Evolutionary conservation across 2,888 invertebrate species (phyloP).

Genomic region (Lasioglossum figueresi): DNA sequence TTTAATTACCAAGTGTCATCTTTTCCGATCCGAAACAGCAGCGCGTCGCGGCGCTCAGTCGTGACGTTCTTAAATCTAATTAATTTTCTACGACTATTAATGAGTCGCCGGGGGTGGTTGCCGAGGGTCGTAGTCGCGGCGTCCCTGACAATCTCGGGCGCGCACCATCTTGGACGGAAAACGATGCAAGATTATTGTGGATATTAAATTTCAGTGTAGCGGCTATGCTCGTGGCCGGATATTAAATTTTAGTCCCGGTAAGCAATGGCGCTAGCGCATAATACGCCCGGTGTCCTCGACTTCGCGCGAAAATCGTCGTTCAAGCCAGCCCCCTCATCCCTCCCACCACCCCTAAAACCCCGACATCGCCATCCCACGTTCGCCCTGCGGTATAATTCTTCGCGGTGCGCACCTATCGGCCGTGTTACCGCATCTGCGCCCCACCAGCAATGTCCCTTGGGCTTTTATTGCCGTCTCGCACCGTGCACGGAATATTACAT

Average conservation of each 20-base stretch:
- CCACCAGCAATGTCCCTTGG: constrained; percentile 48
- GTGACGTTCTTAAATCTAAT: constrained; percentile 64
- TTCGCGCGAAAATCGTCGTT: constrained; percentile 49
- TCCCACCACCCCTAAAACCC: not conserved
- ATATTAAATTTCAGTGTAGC: constrained; percentile 77
- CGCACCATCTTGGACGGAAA: constrained; percentile 39
- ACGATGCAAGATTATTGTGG: constrained; percentile 73
- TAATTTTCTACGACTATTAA: constrained; percentile 68
- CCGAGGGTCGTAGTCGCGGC: constrained; percentile 51
- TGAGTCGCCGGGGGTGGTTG: constrained; percentile 44
- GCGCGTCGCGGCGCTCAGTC: not conserved
- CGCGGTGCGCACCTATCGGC: constrained; percentile 47
- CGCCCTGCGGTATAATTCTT: constrained; percentile 51
- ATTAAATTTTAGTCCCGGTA: constrained; percentile 78
- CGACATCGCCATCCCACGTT: not conserved
- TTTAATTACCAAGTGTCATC: constrained; percentile 56
- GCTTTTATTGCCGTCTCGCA: constrained; percentile 52
- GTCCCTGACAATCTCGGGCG: constrained; percentile 57
- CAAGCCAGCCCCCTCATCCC: not conserved
- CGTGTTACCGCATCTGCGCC: constrained; percentile 47
- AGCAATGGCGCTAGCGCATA: constrained; percentile 69
- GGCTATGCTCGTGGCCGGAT: constrained; percentile 71
- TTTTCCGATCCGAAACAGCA: constrained; percentile 45
- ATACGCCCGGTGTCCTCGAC: constrained; percentile 60
- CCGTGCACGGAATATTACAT: constrained; percentile 53